Evolutionary conservation across 2,113 vertebrate genomes (phyloP), one percentile per base, ranked within the genome.

Genomic region (Sebastes fasciatus): DNA sequence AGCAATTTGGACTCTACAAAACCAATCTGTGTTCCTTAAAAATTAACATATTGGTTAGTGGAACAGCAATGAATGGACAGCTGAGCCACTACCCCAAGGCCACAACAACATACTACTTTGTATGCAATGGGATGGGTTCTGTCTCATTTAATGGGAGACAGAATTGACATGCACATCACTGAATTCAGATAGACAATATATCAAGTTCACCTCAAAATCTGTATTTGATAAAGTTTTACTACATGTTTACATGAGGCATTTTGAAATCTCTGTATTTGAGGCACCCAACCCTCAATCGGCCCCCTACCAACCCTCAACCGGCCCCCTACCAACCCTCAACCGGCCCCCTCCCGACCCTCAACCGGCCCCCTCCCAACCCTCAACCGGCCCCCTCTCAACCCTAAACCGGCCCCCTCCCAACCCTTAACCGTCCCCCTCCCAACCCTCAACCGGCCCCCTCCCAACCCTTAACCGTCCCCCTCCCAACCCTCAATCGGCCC

Each of bases 241-340:
- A 57, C 12, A 61, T n/a, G 49, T 71, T 55, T 77, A 77, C 52
- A 54, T 79, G 16, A 48, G 54, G 42, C 43, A 8, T 45, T 78
- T 74, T 13, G 34, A 26, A 73, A 51, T 49, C n/a, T 64, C 34
- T 48, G 58, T 51, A 66, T 67, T n/a, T 60, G 34, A 70, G 40
- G n/a, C 51, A 49, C 34, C 13, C 16, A 45, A 48, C n/a, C 34
- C 26, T 72, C 54, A 16, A 26, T 8, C 52, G 14, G 6, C 60
- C 14, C 26, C 1, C 51, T 61, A 3, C 67, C 17, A 58, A 51
- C 71, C 13, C 34, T 34, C 34, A 16, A 26, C 14, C 52, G 14
- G 6, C 60, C 19, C 26, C 0, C 51, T 61, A 2, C 67, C 26
- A 67, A 51, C 66, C 13, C 26, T 26, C 26, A 16, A 26, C 5